Percentiles rank a stretch among this genome's conserved stretches.
Conservation (phyloP, 2,888 invertebrate species). For the Ochropacha duplaris region DNA sequence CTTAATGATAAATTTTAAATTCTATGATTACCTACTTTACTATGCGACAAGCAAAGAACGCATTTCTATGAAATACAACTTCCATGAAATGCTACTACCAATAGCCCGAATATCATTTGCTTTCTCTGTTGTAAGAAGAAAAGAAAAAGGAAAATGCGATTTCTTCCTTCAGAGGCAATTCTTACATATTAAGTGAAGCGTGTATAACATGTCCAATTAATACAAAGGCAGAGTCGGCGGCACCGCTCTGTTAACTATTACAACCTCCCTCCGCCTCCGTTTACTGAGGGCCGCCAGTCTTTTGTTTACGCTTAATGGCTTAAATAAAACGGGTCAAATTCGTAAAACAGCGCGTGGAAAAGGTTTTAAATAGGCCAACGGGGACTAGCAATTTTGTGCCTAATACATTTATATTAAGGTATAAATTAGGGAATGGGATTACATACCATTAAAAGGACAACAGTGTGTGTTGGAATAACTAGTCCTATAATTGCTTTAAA, state of each 20-base stretch:
- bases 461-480: slow-evolving; percentile 57
- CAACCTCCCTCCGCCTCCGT: slow-evolving; percentile 68
- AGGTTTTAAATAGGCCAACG: slow-evolving; percentile 59
- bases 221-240: slow-evolving; percentile 62
- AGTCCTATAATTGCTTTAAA: slow-evolving; percentile 64
- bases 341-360: slow-evolving; percentile 67
- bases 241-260: slow-evolving; percentile 74
- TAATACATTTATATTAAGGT: slow-evolving; percentile 55
- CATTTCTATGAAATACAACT: background rate
- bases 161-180: slow-evolving; percentile 55
- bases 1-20: background rate
- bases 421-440: slow-evolving; percentile 54
- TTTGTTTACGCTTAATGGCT: slow-evolving; percentile 81
- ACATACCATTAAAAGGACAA: slow-evolving; percentile 54
- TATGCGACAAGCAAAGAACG: background rate
- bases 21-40: background rate
- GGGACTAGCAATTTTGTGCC: slow-evolving; percentile 49
- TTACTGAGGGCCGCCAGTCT: slow-evolving; percentile 70
- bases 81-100: background rate
- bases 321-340: slow-evolving; percentile 80
- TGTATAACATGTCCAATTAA: slow-evolving; percentile 78
- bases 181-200: slow-evolving; percentile 69
- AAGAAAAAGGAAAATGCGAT: slow-evolving; percentile 45
- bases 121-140: slow-evolving; percentile 34
- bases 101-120: slow-evolving; percentile 4